These are phyloP conservation scores for Pararge aegeria DNA, from an alignment of 1,140 invertebrate genomes.

Conservation along the genomic window DNA sequence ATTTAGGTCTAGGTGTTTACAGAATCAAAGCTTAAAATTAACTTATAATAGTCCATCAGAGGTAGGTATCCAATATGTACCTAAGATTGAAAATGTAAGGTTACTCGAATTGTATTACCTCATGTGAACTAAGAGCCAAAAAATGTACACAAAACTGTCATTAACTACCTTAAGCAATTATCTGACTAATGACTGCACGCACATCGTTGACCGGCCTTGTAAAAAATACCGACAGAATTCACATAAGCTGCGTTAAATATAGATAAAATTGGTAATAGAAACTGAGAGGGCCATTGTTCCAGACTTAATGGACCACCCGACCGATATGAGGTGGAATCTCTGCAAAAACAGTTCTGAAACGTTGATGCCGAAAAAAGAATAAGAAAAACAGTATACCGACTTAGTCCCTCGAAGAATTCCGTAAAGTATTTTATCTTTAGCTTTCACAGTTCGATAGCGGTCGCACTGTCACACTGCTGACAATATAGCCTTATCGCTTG, in stretches of 20 bases:
- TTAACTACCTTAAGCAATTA: constrained; percentile 24
- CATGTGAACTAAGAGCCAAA: neutral
- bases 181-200: constrained; percentile 38
- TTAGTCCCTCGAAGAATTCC: constrained; percentile 65
- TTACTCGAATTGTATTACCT: no score
- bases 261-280: constrained; percentile 71
- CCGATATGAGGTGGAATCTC: constrained; percentile 53
- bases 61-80: no score
- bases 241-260: constrained; percentile 68
- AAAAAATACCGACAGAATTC: constrained; percentile 61
- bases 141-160: constrained; percentile 7
- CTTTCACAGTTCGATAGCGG: constrained; percentile 72
- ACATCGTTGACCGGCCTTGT: constrained; percentile 40
- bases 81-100: no score
- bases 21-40: no score
- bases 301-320: constrained; percentile 72
- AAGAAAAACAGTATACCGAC: constrained; percentile 63
- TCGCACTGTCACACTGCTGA: constrained; percentile 63
- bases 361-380: constrained; percentile 60
- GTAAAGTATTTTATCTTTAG: constrained; percentile 66
- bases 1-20: no score
- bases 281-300: constrained; percentile 70
- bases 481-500: constrained; percentile 56
- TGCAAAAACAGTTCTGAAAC: constrained; percentile 67
- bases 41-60: no score